Evolutionary conservation across 2,888 invertebrate species (phyloP).

Genomic region (Thumatha senex): DNA sequence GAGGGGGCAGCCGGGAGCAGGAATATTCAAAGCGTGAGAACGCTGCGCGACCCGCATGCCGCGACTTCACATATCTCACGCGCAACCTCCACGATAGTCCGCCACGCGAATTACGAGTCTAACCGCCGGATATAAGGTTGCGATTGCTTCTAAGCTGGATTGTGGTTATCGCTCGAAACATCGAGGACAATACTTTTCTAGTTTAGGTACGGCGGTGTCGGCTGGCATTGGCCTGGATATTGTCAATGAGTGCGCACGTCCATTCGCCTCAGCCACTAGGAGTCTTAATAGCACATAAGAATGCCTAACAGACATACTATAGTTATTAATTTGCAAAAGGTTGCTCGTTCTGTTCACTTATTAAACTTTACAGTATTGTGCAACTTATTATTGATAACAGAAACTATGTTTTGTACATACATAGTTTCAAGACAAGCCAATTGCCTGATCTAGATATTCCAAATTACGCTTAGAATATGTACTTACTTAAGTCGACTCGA

Average conservation of each 20-base stretch:
- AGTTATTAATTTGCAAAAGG: conserved; percentile 32
- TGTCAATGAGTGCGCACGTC: conserved; percentile 76
- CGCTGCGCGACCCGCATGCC: conserved; percentile 82
- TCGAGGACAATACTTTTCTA: conserved; percentile 83
- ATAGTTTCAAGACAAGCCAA: conserved; percentile 15
- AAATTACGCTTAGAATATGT: conserved; percentile 58
- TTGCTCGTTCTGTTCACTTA: conserved; percentile 27
- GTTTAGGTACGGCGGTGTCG: conserved; percentile 75
- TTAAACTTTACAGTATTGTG: conserved; percentile 16
- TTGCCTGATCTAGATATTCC: conserved; percentile 56
- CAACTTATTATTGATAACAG: conserved; percentile 7
- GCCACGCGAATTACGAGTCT: conserved; percentile 54
- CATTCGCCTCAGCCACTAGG: conserved; percentile 43
- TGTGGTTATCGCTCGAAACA: conserved; percentile 79
- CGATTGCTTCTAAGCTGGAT: conserved; percentile 42
- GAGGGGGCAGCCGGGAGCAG: conserved; percentile 65
- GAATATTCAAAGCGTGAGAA: conserved; percentile 84
- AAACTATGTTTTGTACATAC: conserved; percentile 7
- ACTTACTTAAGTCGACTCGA: conserved; percentile 50
- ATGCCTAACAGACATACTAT: conserved; percentile 33
- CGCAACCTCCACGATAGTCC: conserved; percentile 67
- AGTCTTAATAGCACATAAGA: conserved; percentile 34
- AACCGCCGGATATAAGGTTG: conserved; percentile 48
- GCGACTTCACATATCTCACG: conserved; percentile 83
- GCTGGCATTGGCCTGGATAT: conserved; percentile 82